Percentiles rank a stretch among this genome's conserved stretches.
phyloP scores from a whole-genome alignment of 2,113 vertebrate genomes.

The Taxidea taxus region DNA sequence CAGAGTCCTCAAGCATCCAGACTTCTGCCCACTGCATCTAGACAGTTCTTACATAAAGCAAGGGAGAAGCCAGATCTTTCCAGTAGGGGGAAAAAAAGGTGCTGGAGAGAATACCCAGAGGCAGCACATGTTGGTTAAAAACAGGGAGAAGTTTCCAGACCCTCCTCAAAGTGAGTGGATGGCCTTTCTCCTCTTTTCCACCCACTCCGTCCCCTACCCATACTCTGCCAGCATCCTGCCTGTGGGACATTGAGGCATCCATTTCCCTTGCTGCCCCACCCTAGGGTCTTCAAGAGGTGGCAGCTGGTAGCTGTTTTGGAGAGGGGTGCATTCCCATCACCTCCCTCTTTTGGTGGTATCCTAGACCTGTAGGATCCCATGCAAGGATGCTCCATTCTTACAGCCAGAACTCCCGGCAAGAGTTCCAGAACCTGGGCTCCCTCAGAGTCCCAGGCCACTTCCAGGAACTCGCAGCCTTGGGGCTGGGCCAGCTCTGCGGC shows the following conservation, averaged over 20 bases:
- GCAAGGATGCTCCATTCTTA: not conserved
- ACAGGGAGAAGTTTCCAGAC: not conserved
- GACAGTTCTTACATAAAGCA: not conserved
- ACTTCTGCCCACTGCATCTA: not conserved
- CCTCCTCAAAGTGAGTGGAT: not conserved
- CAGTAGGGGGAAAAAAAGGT: not conserved
- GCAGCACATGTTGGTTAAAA: not conserved
- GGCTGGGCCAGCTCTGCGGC: not conserved
- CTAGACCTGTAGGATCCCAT: not conserved
- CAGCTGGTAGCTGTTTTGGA: not conserved
- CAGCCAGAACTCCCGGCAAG: not conserved
- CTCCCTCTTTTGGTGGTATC: not conserved
- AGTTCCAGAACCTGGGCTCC: not conserved
- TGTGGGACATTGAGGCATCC: not conserved
- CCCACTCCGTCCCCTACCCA: rapidly evolving
- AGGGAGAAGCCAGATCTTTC: not conserved
- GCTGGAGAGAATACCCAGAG: not conserved
- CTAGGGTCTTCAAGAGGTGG: not conserved
- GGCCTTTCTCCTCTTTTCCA: not conserved
- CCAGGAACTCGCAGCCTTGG: not conserved
- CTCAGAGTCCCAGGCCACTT: not conserved
- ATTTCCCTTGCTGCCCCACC: not conserved
- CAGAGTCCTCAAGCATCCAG: not conserved
- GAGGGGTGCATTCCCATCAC: not conserved
- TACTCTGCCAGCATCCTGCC: not conserved